Base-by-base conservation (phyloP, 23 tunicate genomes). In the Halocynthia roretzi region DNA sequence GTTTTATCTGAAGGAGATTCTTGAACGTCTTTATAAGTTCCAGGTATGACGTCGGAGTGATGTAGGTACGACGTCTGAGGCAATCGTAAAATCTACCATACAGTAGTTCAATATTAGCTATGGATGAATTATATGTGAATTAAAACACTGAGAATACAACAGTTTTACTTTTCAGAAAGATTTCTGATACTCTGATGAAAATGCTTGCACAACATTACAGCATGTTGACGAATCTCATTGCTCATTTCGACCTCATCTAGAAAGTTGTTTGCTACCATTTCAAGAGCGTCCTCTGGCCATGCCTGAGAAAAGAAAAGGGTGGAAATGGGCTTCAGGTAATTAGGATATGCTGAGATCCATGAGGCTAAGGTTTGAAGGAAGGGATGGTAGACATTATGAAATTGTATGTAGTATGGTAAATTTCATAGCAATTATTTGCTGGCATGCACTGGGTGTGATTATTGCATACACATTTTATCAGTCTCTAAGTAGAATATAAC, bases 11-110 rank as follows among this genome's bases (percentile, higher is more conserved):
- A 17, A 89, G 83, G 12, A 89, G 78, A 7, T 81, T 75, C 82
- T 89, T 89, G 83, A 89, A 89, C 6, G 96, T 89, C 76, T 89
- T 89, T 56, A 89, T 89, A 54, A 89, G 81, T 68, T 89, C 96
- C 51, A 89, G 80, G 68, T 89, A 89, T 7, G 96, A 89, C 12
- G 96, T 89, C 22, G 96, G 96, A n/a, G 96, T 89, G 57, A 89
- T 89, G 82, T 83, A 89, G 19, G 96, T 89, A 52, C 84, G 76
- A 7, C 96, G 82, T 5, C 80, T 71, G 56, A 89, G 75, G 20
- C 88, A 89, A 10, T 84, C 84, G 51, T 80, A 83, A 61, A 70
- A 89, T 60, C 96, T 88, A 48, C 15, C 10, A n/a, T 10, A 44
- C 11, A 51, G 5, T 10, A 50, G 19, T 31, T 31, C 12, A 19